Evolutionary conservation across 2,113 vertebrate species (phyloP).

Genomic region (Bos indicus): DNA sequence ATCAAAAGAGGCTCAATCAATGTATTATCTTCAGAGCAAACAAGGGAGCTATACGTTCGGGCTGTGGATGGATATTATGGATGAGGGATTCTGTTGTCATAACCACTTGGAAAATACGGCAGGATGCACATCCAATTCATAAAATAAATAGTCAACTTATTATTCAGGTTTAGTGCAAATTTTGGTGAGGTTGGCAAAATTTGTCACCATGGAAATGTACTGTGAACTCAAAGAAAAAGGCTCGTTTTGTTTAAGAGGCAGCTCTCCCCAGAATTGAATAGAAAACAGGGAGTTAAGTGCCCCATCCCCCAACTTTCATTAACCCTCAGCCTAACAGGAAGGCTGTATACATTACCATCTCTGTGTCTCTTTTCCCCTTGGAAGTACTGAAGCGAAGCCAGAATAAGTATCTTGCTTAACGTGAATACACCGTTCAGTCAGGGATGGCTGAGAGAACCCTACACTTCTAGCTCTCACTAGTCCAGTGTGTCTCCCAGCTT

Average conservation of each 20-base stretch:
- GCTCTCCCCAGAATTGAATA: conserved; percentile 43
- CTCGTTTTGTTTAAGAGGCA: conserved; percentile 46
- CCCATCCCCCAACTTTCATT: conserved; percentile 60
- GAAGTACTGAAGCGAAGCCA: conserved; percentile 64
- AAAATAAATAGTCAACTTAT: conserved; percentile 76
- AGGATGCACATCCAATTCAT: conserved; percentile 68
- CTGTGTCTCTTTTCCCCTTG: conserved; percentile 41
- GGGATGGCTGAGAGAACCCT: conserved; percentile 33
- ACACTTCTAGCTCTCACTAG: conserved; percentile 23
- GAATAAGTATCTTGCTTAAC: conserved; percentile 66
- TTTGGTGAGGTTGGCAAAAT: conserved; percentile 73
- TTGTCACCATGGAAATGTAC: conserved; percentile 62
- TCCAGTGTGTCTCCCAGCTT: conserved; percentile 3
- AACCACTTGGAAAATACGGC: conserved; percentile 58
- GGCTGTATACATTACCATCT: conserved; percentile 19
- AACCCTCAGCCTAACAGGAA: conserved; percentile 58
- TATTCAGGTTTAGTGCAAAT: conserved; percentile 74
- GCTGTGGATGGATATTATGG: conserved; percentile 52
- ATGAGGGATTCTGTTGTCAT: conserved; percentile 74
- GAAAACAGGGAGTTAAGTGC: conserved; percentile 54
- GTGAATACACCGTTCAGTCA: conserved; percentile 39
- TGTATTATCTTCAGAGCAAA: conserved; percentile 74
- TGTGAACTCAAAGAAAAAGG: conserved; percentile 26
- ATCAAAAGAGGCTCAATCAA: conserved; percentile 51
- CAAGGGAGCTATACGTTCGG: conserved; percentile 57